Evolutionary conservation across 2,113 vertebrate genomes (phyloP), one percentile per base, ranked within the genome.

Genomic region (Pungitius pungitius): DNA sequence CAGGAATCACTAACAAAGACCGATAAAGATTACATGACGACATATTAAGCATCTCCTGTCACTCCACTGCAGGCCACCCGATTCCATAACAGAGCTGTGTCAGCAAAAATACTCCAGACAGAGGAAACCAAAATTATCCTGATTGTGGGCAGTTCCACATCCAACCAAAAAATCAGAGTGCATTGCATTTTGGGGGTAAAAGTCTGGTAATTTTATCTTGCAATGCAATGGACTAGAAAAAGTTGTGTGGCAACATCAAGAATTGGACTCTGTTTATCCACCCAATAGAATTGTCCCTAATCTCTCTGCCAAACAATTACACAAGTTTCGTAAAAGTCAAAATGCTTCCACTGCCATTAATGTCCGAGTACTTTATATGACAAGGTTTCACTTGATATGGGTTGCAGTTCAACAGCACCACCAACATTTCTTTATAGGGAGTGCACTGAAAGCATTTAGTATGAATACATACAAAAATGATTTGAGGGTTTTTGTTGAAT

Each of bases 361-460:
- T 30, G 56, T 66, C 33, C n/a, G 56, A 59, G 37, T 22, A 14
- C 65, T 62, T 84, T 33, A 40, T 3, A 51, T 64, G 49, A 39
- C 9, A 15, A 69, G 13, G 6, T 18, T n/a, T 42, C 42, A 75
- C 33, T 73, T 40, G 39, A 73, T 24, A 60, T 66, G 24, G 79
- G 77, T 11, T 68, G 79, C 61, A 78, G 88, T 62, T 90, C 89
- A 89, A 91, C 78, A 91, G 90, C 90, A 84, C 89, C 91, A 88
- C 88, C 89, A 88, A 55, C 82, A 77, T 61, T 37, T 74, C 71
- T 57, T 6, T 0, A 22, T 35, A 14, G 81, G 84, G 33, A 92
- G 71, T 90, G 85, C 91, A 89, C 20, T 15, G 39, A 37, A 37
- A 64, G 22, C 42, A 11, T 27, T 52, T 39, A n/a, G 8, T 43